Evolutionary conservation across 2,888 invertebrate species (phyloP), one percentile per base, ranked within the genome.

Genomic region (Nudaria mundana): DNA sequence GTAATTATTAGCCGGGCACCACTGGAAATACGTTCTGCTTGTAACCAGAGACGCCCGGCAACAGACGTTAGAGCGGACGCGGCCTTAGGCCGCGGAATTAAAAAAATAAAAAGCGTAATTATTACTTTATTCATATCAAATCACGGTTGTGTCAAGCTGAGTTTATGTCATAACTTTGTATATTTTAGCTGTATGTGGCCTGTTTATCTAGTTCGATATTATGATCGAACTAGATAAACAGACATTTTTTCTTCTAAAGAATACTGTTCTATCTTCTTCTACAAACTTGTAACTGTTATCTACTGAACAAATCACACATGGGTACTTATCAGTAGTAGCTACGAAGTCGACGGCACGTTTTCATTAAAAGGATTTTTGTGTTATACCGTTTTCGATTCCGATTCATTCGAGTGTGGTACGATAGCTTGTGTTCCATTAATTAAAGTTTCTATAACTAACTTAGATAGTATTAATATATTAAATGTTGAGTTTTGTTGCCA

Each of bases 281-380:
- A n/a, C n/a, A n/a, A n/a, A n/a, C n/a, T n/a, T n/a, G n/a, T n/a
- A n/a, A n/a, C n/a, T 23, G 16, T 33, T 30, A 37, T 18, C 12
- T 25, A 25, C 24, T 13, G 18, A 18, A 13, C 5, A 3, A 1
- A 5, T 25, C 28, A 22, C 20, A 30, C 16, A 20, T 14, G 16
- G 22, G 12, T 16, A n/a, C n/a, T n/a, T n/a, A n/a, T n/a, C 18
- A 25, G 42, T 52, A 52, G 48, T 48, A 48, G 39, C 30, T 53
- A 46, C 40, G 62, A 51, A 63, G 45, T 52, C 56, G 54, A 47
- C 58, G 56, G 48, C 54, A 49, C 61, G 51, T 63, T 68, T 71
- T 68, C 65, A 71, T 68, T 70, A 69, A 56, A n/a, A 56, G 32
- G 46, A 52, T 44, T 45, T 48, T 46, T 44, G 45, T 49, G 48